These are phyloP conservation scores for Aurelia aurita complex sp. Pacific DNA, from an alignment of 30 jellyfish, hydroid and myxozoan species.

Conservation along the genomic window DNA sequence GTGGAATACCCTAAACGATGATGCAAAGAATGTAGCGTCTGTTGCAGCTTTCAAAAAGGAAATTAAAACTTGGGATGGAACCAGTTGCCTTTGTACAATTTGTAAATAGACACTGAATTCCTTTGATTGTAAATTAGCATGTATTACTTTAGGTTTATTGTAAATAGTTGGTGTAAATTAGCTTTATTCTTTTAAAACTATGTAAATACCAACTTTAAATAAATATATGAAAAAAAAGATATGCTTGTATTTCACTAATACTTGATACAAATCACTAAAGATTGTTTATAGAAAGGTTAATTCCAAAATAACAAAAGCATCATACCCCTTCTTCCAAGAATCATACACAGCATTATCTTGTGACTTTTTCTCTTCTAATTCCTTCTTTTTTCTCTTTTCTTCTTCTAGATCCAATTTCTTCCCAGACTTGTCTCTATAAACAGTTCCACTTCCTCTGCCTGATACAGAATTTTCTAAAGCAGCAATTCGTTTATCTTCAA, in stretches of 20 bases:
- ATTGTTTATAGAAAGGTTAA: background rate
- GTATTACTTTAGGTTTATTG: too few relatives aligned
- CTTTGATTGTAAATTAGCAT: too few relatives aligned
- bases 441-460: conserved; percentile 84
- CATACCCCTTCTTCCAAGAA: conserved; percentile 98
- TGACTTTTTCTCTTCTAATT: conserved; percentile 77
- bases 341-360: conserved; percentile 63
- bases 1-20: too few relatives aligned
- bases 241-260: background rate
- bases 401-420: conserved; percentile 71
- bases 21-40: too few relatives aligned
- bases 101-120: too few relatives aligned
- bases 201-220: too few relatives aligned
- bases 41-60: too few relatives aligned
- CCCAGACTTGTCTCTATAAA: conserved; percentile 93
- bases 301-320: background rate
- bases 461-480: conserved; percentile 63
- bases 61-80: too few relatives aligned
- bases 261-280: background rate
- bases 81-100: too few relatives aligned
- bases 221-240: background rate
- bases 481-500: conserved; percentile 51
- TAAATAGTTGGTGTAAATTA: too few relatives aligned
- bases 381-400: conserved; percentile 69
- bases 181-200: too few relatives aligned